Evolutionary conservation across 2,113 vertebrate genomes (phyloP), one percentile per base, ranked within the genome.

Genomic region (Rattus rattus): DNA sequence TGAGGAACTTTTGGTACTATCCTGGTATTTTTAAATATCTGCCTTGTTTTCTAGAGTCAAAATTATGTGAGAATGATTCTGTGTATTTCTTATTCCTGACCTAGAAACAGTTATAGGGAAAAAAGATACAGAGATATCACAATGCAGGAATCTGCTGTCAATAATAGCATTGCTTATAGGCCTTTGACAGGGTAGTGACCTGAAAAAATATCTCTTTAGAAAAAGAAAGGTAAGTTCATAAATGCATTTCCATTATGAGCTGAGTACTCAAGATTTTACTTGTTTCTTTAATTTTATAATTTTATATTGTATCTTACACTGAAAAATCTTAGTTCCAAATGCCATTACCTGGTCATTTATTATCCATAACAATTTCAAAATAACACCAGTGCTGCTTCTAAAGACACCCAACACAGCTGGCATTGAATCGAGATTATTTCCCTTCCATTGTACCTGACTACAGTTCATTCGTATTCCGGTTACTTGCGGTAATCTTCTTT

Each of bases 401-500:
- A 43, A 47, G 5, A 85, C 36, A 39, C 33, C 20, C 7, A 77
- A 33, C 28, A 20, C 10, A 94, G 36, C n/a, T 76, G 54, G n/a
- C 59, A 59, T 11, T 47, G n/a, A 65, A 30, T 43, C 43, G 43
- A 43, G 59, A 47, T 11, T 47, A 85, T 65, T 47, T 65, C 56
- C 13, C 24, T 43, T 30, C 43, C 2, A 30, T 0, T 11, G 19
- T 6, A 39, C 36, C 10, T 14, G 20, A 30, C 26, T 65, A 47
- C 59, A 85, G 36, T 30, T 63, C 39, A 80, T 54, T 11, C 14
- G 54, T 59, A 67, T 87, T 69, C 63, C 73, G 1, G 28, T 80
- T 33, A 92, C 14, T 67, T 30, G 59, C 85, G 22, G 87, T 81
- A 65, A 90, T 79, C 76, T 88, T 85, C 67, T 88, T 83, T 83